phyloP scores from a whole-genome alignment of 2,797 vertebrate species.

The Tauraco hartlaubi region DNA sequence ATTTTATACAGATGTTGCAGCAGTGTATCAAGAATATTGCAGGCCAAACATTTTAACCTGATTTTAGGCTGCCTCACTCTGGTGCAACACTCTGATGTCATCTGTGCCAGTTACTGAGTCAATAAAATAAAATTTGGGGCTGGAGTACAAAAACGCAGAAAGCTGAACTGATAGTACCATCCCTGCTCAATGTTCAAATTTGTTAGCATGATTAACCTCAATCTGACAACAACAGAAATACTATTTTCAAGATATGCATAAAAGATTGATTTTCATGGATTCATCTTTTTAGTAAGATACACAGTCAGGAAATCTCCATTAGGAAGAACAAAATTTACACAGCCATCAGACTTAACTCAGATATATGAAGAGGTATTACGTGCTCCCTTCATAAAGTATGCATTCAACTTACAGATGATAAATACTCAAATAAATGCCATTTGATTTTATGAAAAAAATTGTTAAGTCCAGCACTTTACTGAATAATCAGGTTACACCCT shows the following conservation, averaged over 20 bases:
- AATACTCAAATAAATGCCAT: not conserved
- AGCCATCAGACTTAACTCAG: not conserved
- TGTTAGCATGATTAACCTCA: not conserved
- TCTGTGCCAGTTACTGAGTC: not conserved
- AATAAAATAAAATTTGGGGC: not conserved
- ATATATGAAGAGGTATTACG: not conserved
- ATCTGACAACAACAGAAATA: not conserved
- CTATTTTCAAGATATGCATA: not conserved
- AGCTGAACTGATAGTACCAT: not conserved
- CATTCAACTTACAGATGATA: not conserved
- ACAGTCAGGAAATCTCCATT: not conserved
- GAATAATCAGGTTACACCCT: not conserved
- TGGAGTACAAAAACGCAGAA: not conserved
- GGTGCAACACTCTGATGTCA: not conserved
- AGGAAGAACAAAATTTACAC: not conserved
- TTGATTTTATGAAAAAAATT: not conserved
- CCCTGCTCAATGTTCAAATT: not conserved
- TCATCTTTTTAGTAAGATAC: not conserved
- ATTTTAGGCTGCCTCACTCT: not conserved
- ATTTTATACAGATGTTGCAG: not conserved
- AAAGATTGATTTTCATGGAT: not conserved
- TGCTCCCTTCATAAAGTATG: not conserved
- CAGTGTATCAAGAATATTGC: not conserved
- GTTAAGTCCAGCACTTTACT: not conserved
- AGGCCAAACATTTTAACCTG: not conserved